Evolutionary conservation across 2,113 vertebrate species (phyloP).

Genomic region (Peucedramus taeniatus): DNA sequence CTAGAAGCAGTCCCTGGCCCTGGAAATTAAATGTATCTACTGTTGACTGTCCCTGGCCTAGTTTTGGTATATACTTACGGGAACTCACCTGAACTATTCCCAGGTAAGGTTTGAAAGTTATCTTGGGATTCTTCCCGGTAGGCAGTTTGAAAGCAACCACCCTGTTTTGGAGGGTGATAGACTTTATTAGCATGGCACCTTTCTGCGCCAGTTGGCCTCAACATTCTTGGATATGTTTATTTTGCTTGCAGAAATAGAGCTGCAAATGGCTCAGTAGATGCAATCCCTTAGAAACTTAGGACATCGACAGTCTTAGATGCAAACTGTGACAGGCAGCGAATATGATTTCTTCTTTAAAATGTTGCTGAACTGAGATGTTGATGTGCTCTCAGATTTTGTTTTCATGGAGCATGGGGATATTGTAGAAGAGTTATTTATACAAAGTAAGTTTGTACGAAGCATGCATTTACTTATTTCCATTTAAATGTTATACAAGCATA

Average conservation of each 20-base stretch:
- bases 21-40: background rate
- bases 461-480: background rate
- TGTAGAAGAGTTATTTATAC: background rate
- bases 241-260: background rate
- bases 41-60: background rate
- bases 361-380: background rate
- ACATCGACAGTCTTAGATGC: background rate
- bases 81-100: constrained; percentile 19
- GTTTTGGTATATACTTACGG: background rate
- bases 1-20: background rate
- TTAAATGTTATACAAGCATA: background rate
- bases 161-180: background rate
- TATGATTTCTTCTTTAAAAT: background rate
- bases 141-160: background rate
- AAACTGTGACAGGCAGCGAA: background rate
- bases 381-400: background rate
- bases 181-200: background rate
- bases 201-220: constrained; percentile 5
- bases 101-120: background rate
- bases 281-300: background rate
- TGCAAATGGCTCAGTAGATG: background rate
- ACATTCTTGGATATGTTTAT: background rate
- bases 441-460: background rate
- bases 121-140: background rate
- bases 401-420: background rate